These are phyloP conservation scores for Vanessa tameamea DNA, from an alignment of 1,140 invertebrate species.

Conservation along the genomic window DNA sequence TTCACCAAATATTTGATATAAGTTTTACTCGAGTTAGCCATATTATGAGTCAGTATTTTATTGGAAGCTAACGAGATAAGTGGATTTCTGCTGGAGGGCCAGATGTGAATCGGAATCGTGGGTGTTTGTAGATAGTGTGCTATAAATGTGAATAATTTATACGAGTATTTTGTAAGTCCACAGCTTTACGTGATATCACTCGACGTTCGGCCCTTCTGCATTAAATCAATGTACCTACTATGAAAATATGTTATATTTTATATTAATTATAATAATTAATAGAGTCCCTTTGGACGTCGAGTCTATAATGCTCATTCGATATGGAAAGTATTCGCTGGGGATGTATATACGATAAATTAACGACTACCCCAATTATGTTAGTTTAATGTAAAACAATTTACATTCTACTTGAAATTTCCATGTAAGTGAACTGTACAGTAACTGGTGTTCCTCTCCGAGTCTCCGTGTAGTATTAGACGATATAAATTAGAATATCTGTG, in stretches of 20 bases:
- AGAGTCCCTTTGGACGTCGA: slow-evolving; percentile 62
- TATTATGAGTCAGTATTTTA: slow-evolving; percentile 80
- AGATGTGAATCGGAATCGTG: slow-evolving; percentile 64
- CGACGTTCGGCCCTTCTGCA: slow-evolving; percentile 67
- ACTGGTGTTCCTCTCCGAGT: slow-evolving; percentile 77
- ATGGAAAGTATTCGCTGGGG: slow-evolving; percentile 58
- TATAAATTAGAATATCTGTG: slow-evolving; percentile 54
- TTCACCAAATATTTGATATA: slow-evolving; percentile 80
- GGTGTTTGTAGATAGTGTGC: slow-evolving; percentile 79
- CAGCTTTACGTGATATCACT: slow-evolving; percentile 78
- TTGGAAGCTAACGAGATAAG: slow-evolving; percentile 69
- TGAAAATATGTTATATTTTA: slow-evolving; percentile 78
- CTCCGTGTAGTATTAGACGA: slow-evolving; percentile 71
- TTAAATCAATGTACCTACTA: slow-evolving; percentile 61
- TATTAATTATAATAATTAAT: slow-evolving; percentile 63
- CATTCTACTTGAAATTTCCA: slow-evolving; percentile 60
- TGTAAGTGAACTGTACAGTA: slow-evolving; percentile 74
- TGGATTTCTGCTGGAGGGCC: slow-evolving; percentile 71
- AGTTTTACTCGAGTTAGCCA: slow-evolving; percentile 78
- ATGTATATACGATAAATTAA: slow-evolving; percentile 71
- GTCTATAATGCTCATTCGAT: slow-evolving; percentile 72
- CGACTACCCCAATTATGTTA: slow-evolving; percentile 59
- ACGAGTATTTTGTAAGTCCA: slow-evolving; percentile 79
- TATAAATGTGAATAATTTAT: slow-evolving; percentile 81
- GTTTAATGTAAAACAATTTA: slow-evolving; percentile 63